These are phyloP conservation scores for Drosophila ananassae DNA, from an alignment of 1,140 invertebrate genomes.

Conservation along the genomic window DNA sequence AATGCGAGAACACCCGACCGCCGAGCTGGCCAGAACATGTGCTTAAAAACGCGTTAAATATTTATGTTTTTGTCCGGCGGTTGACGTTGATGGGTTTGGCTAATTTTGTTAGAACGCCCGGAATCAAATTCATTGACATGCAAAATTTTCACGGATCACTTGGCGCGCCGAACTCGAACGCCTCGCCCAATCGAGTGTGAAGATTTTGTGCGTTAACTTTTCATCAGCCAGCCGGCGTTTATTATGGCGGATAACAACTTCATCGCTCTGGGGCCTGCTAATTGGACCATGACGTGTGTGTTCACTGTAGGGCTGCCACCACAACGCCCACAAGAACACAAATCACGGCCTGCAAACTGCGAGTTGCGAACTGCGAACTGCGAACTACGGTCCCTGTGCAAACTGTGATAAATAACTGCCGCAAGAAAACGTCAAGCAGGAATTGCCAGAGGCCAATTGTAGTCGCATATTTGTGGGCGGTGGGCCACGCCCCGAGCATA, in stretches of 20 bases:
- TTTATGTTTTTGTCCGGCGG: slow-evolving; percentile 17
- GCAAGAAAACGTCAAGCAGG: slow-evolving; percentile 50
- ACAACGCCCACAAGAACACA: slow-evolving; percentile 43
- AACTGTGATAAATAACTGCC: slow-evolving; percentile 74
- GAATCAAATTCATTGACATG: slow-evolving; percentile 72
- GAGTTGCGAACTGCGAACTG: slow-evolving; percentile 6
- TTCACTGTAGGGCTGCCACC: background rate
- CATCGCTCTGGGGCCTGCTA: slow-evolving; percentile 54
- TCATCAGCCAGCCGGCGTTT: slow-evolving; percentile 32
- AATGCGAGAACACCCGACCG: slow-evolving; percentile 10
- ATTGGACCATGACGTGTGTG: slow-evolving; percentile 70
- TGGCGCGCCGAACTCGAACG: slow-evolving; percentile 27
- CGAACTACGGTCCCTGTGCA: background rate
- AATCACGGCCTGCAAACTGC: slow-evolving; percentile 55
- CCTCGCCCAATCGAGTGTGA: slow-evolving; percentile 58
- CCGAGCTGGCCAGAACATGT: slow-evolving; percentile 2
- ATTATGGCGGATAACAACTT: slow-evolving; percentile 53
- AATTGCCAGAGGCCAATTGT: slow-evolving; percentile 47
- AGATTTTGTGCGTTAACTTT: slow-evolving; percentile 68
- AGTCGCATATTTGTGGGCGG: slow-evolving; percentile 6
- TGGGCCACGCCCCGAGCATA: slow-evolving; percentile 14
- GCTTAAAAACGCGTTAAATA: slow-evolving; percentile 21
- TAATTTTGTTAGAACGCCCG: slow-evolving; percentile 47
- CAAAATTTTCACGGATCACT: slow-evolving; percentile 73
- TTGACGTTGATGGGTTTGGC: slow-evolving; percentile 34